Percentiles rank a stretch among this genome's conserved stretches.
phyloP scores from a whole-genome alignment of 92 coral and sea anemone genomes.

The Paramuricea clavata region DNA sequence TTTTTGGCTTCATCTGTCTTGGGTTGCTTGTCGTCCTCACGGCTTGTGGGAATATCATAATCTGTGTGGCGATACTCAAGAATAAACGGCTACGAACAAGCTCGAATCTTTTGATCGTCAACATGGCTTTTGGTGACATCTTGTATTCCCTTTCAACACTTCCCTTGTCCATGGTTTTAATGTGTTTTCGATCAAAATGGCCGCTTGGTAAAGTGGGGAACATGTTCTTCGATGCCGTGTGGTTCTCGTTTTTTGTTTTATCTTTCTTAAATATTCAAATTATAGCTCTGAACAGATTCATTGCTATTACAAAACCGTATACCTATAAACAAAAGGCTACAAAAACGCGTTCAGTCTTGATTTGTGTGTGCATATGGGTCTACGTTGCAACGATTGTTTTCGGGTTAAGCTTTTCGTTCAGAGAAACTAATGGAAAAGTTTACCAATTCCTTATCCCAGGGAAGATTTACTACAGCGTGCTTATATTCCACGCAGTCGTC shows the following conservation, averaged over 20 bases:
- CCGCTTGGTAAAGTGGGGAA: conserved; percentile 34
- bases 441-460: conserved; percentile 27
- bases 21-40: conserved; percentile 1
- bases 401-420: neutral
- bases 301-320: conserved; percentile 32
- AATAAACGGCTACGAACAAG: conserved; percentile 9
- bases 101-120: conserved; percentile 22
- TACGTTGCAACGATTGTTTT: neutral
- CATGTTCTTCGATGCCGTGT: conserved; percentile 23
- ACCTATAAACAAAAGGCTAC: neutral
- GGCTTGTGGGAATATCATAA: conserved; percentile 23
- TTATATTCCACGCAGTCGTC: conserved; percentile 9
- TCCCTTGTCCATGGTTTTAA: conserved; percentile 29
- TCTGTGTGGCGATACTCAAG: conserved; percentile 12
- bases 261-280: conserved; percentile 15
- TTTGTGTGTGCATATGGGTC: conserved; percentile 1
- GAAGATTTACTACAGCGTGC: neutral
- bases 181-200: conserved; percentile 24
- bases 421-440: neutral
- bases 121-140: conserved; percentile 40
- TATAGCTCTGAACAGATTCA: conserved; percentile 16
- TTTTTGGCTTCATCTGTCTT: conserved; percentile 22
- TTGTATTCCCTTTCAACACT: conserved; percentile 28
- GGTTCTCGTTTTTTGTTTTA: conserved; percentile 29
- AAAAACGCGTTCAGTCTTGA: neutral